Base-by-base conservation (phyloP, 2,888 invertebrate genomes). In the Caradrina kadenii region DNA sequence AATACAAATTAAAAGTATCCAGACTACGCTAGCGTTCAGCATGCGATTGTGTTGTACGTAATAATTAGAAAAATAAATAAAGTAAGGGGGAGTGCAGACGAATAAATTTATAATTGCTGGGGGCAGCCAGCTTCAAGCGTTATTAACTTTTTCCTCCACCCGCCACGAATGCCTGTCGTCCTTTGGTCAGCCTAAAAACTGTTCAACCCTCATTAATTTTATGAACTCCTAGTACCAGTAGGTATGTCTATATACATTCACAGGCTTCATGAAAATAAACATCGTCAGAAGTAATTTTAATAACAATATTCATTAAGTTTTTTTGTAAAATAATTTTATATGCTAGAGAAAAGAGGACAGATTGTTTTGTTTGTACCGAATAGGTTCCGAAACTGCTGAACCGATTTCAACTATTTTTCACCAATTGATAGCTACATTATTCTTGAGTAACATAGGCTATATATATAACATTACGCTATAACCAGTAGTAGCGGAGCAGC, bases 141-240 rank as follows among this genome's bases (percentile, higher is more conserved):
- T 89, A 89, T 89, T 89, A 89, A 88, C 84, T 89, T 89, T 88
- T 87, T 86, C 86, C 85, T 77, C 74, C 72, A 73, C 79, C 73
- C 79, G 72, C 76, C 76, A 74, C 69, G 77, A 78, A 78, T 77
- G 71, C 80, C 73, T 80, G 61, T 80, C 79, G 78, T 75, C 80
- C 81, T 81, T 78, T 82, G 88, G 88, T 86, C 87, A 87, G 85
- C 80, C 80, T 66, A 76, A 80, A 81, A 79, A 78, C 74, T 72
- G 82, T 83, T 84, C 79, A 74, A 80, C 84, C 80, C 79, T 82
- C 83, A 83, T 88, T 88, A 87, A 86, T 84, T 87, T 83, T 80
- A 83, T 80, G 64, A 81, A 83, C 78, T 84, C 64, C 73, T 73
- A 21, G 72, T 42, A 42, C 42, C 13, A 75, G 73, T 69, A 76